Base-by-base conservation (phyloP, 2,113 vertebrate species). In the Ondatra zibethicus region DNA sequence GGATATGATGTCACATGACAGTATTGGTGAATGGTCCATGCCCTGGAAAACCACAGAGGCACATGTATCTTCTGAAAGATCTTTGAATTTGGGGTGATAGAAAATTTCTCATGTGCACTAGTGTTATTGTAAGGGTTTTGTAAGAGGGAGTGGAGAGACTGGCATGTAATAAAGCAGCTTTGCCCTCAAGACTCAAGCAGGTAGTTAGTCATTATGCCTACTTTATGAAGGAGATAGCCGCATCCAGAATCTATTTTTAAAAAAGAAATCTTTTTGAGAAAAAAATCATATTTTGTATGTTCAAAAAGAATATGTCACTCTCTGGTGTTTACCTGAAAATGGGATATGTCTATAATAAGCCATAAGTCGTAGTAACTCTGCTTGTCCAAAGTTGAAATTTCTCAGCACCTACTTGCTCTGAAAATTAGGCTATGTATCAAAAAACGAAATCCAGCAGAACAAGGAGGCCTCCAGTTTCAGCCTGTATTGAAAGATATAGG, bases 351-450 rank as follows among this genome's bases (percentile, higher is more conserved):
- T 77, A 13, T 90, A 91, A 92, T 82, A 72, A 78, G 95, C 82
- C 55, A 19, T 97, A 96, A 93, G 63, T 92, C 92, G 36, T 85
- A 84, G 39, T 94, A 33, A 93, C 91, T 90, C 9, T 36, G 25
- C 58, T 29, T 98, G 78, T 97, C 95, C 95, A 96, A 97, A 96
- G 91, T 81, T 97, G 92, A 95, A 98, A 98, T 97, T 97, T 86
- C 76, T 96, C 94, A 39, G 77, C 2, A 94, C 42, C 85, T 25
- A 77, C 86, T 97, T 96, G 75, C 63, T 93, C 77, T 96, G 92
- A 94, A 97, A 98, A 96, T 93, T 88, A 93, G 91, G 94, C 61
- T 73, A 68, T 6, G 11, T 96, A 84, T 96, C 76, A 94, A 84
- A 92, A 96, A 97, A 39, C 86, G 88, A 98, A 97, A 97, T 97